Percentiles rank a stretch among this genome's conserved stretches.
phyloP scores from a whole-genome alignment of 2,113 vertebrate species.

The Orientallactaga bullata region DNA sequence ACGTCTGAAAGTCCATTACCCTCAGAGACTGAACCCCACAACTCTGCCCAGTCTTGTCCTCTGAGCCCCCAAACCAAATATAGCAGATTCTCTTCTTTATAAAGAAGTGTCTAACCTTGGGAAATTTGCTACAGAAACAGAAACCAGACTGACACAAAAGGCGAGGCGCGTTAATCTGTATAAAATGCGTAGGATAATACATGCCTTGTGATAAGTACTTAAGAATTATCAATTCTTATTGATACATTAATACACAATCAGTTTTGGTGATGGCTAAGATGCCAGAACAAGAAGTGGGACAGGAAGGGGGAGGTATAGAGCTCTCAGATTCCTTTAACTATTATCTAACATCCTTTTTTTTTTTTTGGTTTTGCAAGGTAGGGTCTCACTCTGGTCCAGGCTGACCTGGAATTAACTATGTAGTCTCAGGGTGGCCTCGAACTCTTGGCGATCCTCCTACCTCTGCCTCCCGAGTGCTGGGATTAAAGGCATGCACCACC shows the following conservation, averaged over 20 bases:
- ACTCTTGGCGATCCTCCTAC: too few species aligned
- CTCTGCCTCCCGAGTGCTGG: too few species aligned
- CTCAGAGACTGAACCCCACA: background rate
- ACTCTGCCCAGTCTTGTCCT: background rate
- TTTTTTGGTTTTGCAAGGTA: too few species aligned
- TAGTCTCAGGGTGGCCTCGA: too few species aligned
- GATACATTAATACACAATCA: too few species aligned
- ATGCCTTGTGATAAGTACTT: background rate
- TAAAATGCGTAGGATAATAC: background rate
- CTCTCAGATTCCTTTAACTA: background rate
- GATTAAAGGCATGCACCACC: too few species aligned
- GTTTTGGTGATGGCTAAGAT: background rate
- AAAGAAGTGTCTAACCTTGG: background rate
- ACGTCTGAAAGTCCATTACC: background rate
- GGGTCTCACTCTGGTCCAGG: too few species aligned
- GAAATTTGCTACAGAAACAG: background rate
- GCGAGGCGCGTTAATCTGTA: background rate
- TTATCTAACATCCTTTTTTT: background rate
- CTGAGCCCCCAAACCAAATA: background rate
- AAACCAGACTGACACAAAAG: background rate
- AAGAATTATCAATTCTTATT: background rate
- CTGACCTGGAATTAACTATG: too few species aligned
- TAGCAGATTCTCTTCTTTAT: background rate
- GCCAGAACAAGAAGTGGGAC: background rate
- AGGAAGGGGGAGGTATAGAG: background rate